A percentile compares a stretch with the other conserved stretches of the same genome.
Conservation (phyloP, 92 coral and sea anemone genomes). For the Micromussa lordhowensis region DNA sequence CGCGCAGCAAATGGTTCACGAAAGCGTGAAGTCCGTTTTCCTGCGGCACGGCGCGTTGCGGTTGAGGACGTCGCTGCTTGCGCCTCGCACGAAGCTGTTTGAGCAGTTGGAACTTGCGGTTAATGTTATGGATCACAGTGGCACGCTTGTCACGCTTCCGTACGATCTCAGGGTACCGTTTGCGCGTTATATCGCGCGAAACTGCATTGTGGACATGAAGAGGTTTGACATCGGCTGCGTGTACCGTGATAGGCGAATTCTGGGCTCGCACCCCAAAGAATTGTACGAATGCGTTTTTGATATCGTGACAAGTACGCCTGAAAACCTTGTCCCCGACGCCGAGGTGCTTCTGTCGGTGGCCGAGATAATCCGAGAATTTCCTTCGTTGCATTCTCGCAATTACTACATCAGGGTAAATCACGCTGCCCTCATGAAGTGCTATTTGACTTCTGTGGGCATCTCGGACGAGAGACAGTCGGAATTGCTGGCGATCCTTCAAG, state of each 20-base stretch:
- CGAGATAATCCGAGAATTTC: conserved; percentile 88
- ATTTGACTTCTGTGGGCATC: conserved; percentile 81
- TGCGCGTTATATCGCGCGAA: conserved; percentile 89
- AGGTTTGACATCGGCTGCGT: conserved; percentile 92
- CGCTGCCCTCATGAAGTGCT: conserved; percentile 73
- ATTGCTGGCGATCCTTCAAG: conserved; percentile 79
- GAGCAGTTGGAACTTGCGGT: conserved; percentile 83
- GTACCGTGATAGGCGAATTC: conserved; percentile 82
- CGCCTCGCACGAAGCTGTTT: conserved; percentile 79
- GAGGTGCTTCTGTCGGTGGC: conserved; percentile 85
- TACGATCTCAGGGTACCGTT: conserved; percentile 90
- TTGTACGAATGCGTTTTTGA: conserved; percentile 92
- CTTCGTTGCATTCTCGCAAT: conserved; percentile 75
- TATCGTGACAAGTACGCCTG: conserved; percentile 84
- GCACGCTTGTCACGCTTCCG: conserved; percentile 87
- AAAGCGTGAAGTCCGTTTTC: conserved; percentile 76
- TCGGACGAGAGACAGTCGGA: conserved; percentile 80
- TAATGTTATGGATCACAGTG: conserved; percentile 91
- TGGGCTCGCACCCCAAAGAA: conserved; percentile 92
- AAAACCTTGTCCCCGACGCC: conserved; percentile 91
- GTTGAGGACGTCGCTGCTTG: conserved; percentile 81
- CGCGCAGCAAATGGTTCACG: conserved; percentile 85
- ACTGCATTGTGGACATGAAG: conserved; percentile 74
- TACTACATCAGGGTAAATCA: conserved; percentile 94
- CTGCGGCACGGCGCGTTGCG: conserved; percentile 86